Percentiles rank a stretch among this genome's conserved stretches.
Evolutionary conservation across 2,888 invertebrate genomes (phyloP).

Genomic region (Cephus sareptanus): DNA sequence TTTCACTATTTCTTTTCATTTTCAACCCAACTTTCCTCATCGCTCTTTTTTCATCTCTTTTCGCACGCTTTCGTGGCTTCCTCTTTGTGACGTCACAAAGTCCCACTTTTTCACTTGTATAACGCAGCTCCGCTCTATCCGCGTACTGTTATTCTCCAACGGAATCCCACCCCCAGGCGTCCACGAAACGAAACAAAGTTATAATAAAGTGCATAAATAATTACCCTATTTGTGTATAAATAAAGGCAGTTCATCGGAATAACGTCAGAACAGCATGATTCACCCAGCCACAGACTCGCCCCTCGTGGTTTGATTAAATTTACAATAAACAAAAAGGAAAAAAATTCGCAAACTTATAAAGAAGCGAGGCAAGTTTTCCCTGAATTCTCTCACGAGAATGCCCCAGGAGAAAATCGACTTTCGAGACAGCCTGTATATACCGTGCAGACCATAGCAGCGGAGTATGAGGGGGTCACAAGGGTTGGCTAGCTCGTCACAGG

Average conservation of each 20-base stretch:
- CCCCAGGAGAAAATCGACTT: background rate
- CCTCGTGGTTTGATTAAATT: background rate
- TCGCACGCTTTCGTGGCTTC: background rate
- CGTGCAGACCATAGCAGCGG: background rate
- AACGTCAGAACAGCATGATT: background rate
- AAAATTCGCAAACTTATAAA: background rate
- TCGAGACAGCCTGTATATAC: background rate
- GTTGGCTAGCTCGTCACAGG: conserved; percentile 13
- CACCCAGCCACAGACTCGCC: background rate
- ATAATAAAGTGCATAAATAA: background rate
- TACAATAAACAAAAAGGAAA: background rate
- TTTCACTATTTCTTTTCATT: background rate
- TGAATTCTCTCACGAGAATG: background rate
- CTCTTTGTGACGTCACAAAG: background rate
- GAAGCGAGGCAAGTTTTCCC: background rate
- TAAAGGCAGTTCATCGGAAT: background rate
- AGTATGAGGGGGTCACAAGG: background rate
- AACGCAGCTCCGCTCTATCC: background rate
- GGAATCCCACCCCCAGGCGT: background rate
- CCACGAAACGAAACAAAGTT: background rate
- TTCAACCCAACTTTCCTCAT: background rate
- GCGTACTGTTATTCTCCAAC: background rate
- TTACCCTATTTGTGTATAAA: background rate
- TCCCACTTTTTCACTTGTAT: background rate
- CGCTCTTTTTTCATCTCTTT: background rate